Evolutionary conservation across 2,113 vertebrate species (phyloP), one percentile per base, ranked within the genome.

Genomic region (Anser brachyrhynchus): DNA sequence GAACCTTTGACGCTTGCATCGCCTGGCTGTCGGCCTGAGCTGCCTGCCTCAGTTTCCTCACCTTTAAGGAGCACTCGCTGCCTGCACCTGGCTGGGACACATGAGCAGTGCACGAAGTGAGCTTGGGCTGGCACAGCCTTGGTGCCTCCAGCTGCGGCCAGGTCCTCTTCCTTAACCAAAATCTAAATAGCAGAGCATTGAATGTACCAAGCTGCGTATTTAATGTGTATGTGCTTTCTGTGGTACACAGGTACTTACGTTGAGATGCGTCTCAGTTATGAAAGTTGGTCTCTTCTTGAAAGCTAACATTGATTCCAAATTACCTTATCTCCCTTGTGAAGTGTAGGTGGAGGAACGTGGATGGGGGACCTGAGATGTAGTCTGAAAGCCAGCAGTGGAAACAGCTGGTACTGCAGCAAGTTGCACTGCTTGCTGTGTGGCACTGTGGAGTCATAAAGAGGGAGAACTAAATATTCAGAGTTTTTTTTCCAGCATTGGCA

Each of bases 21-120:
- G 54, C 70, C 17, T 10, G 29, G 43, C 35, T 25, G 41, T 13
- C 2, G 70, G 59, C 64, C 26, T 13, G 7, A 2, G 16, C 0
- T 2, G 0, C 0, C 57, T 33, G 61, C 87, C 28, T 3, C 0
- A 1, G 21, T 72, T 39, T 31, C 49, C 51, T 33, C 0, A 0
- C 26, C 29, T 39, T 52, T 37, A 15, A n/a, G 6, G 74, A 6
- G 69, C 1, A 0, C 25, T 67, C 15, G 0, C 12, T 28, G 73
- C 87, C 44, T 49, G 46, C 62, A 19, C 37, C 37, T 64, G 37
- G 62, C 26, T 51, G 23, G 51, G 46, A 20, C 46, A 49, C 20
- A 22, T 49, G 46, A 49, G 46, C 20, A 49, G 46, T 22, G 61
- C 16, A n/a, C 73, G 87, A 4, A n/a, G 8, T 39, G 0, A 87